Conservation (phyloP, 2,113 vertebrate genomes). For the Gambusia affinis region DNA sequence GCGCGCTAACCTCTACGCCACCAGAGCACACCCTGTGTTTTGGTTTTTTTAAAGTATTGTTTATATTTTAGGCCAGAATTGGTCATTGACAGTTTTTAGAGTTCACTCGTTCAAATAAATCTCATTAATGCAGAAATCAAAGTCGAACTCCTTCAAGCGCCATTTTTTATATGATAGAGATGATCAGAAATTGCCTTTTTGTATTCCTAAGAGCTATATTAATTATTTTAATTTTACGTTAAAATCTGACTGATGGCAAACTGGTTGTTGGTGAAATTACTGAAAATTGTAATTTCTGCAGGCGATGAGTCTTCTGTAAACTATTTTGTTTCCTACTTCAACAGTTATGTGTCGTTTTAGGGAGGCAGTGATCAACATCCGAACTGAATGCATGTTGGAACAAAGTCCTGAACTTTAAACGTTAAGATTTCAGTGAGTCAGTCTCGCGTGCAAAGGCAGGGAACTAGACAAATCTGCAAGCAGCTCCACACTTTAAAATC, state of each 20-base stretch:
- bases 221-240: too few species aligned
- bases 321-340: not conserved
- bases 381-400: not conserved
- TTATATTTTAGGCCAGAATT: not conserved
- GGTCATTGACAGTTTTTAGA: not conserved
- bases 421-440: not conserved
- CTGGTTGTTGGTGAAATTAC: not conserved
- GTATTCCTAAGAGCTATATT: not conserved
- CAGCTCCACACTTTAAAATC: constrained; percentile 32
- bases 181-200: not conserved
- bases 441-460: constrained; percentile 57
- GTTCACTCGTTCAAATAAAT: not conserved
- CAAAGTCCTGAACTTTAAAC: not conserved
- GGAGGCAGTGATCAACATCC: too few species aligned
- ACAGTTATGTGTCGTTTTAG: not conserved
- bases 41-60: too few species aligned
- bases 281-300: not conserved
- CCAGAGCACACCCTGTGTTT: too few species aligned
- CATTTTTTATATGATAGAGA: not conserved
- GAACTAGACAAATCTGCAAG: constrained; percentile 20
- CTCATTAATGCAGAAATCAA: not conserved
- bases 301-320: not conserved
- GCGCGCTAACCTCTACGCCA: too few species aligned
- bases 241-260: not conserved
- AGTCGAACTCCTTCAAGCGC: not conserved